These are phyloP conservation scores for Ephialtes manifestator DNA, from an alignment of 2,888 invertebrate species.

Conservation along the genomic window DNA sequence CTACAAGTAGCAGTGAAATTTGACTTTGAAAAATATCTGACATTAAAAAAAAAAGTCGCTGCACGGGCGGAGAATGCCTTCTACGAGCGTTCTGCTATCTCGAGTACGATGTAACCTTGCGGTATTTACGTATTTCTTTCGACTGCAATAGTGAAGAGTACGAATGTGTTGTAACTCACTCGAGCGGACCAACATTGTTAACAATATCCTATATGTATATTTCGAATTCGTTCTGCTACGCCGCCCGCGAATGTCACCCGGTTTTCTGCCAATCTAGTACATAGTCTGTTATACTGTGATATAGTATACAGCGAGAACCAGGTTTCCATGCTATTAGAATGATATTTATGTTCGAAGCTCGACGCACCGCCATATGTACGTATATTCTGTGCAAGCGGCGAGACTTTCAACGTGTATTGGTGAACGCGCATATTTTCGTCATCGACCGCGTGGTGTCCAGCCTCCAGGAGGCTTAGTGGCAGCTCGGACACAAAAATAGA, in stretches of 20 bases:
- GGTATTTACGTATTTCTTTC: not conserved
- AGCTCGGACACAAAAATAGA: not conserved
- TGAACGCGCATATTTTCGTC: slow-evolving; percentile 43
- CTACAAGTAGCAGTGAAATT: too few species aligned
- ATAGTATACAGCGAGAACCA: slow-evolving; percentile 1
- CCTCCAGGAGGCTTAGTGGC: not conserved
- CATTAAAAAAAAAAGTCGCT: too few species aligned
- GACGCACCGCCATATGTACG: slow-evolving; percentile 9
- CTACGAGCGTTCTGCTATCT: not conserved
- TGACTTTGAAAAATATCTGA: too few species aligned
- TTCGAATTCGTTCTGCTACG: slow-evolving; percentile 68
- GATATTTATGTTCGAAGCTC: slow-evolving; percentile 63
- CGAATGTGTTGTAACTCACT: slow-evolving; percentile 16
- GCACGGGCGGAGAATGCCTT: not conserved
- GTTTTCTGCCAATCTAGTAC: slow-evolving; percentile 62
- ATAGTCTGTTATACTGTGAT: not conserved
- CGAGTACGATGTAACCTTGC: slow-evolving; percentile 4
- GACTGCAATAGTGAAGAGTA: slow-evolving; percentile 23
- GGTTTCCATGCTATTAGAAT: slow-evolving; percentile 57
- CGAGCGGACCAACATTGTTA: slow-evolving; percentile 26
- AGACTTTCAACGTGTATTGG: not conserved
- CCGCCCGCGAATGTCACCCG: slow-evolving; percentile 68
- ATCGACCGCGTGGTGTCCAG: slow-evolving; percentile 22
- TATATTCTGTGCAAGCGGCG: not conserved
- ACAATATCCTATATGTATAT: slow-evolving; percentile 45